Evolutionary conservation across 2,797 vertebrate species (phyloP).

Genomic region (Lagocephalus sceleratus): DNA sequence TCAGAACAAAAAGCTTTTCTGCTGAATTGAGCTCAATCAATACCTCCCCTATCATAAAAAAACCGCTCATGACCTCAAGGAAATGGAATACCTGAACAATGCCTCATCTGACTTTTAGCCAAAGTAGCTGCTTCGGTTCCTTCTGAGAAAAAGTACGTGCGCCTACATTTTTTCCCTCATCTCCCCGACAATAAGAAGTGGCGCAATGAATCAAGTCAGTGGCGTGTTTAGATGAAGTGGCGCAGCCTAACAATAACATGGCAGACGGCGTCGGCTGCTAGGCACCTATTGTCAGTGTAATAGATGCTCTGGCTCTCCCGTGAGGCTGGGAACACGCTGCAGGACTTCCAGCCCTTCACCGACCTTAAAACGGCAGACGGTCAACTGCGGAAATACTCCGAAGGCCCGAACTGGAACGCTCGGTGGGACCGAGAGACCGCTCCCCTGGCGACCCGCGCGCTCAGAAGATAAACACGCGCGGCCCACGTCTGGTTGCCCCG

Average conservation of each 20-base stretch:
- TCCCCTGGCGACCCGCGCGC: too few species aligned
- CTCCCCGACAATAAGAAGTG: conserved; percentile 48
- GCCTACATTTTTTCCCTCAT: conserved; percentile 42
- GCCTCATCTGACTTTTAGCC: conserved; percentile 53
- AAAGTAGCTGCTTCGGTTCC: conserved; percentile 37
- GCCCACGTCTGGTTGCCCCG: too few species aligned
- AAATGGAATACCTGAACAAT: too few species aligned
- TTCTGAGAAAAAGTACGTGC: conserved; percentile 33
- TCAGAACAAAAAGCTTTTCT: conserved; percentile 7
- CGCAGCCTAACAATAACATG: conserved; percentile 34
- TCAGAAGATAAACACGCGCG: too few species aligned
- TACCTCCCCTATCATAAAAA: conserved; percentile 15
- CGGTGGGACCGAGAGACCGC: too few species aligned
- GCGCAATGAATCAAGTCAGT: conserved; percentile 26
- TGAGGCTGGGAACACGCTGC: conserved; percentile 2
- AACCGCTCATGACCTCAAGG: neutral
- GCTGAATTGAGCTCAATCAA: neutral
- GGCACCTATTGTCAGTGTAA: conserved; percentile 30
- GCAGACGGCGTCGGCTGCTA: conserved; percentile 18
- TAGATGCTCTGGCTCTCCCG: conserved; percentile 24
- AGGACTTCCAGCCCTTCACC: too few species aligned
- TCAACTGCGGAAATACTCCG: too few species aligned
- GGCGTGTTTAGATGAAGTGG: conserved; percentile 29
- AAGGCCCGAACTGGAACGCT: too few species aligned
- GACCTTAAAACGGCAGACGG: too few species aligned